A percentile compares a stretch with the other conserved stretches of the same genome.
Conservation (phyloP, 2,888 invertebrate species). For the Lottia scabra region DNA sequence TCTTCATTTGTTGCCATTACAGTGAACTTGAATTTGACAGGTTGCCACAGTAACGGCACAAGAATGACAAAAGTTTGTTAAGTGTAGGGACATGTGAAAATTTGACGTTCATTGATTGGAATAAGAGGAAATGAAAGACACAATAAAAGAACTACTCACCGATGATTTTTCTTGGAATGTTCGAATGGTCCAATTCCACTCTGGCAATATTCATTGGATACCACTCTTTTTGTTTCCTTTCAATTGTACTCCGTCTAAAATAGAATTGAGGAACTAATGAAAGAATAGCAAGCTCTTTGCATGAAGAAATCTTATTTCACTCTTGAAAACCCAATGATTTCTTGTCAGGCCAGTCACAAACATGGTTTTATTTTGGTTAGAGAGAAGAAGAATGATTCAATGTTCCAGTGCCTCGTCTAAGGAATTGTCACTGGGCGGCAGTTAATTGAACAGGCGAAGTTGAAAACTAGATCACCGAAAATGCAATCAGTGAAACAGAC, state of each 20-base stretch:
- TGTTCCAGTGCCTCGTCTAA: no score
- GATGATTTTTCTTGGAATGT: slow-evolving; percentile 12
- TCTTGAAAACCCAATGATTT: slow-evolving; percentile 6
- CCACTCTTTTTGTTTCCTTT: slow-evolving; percentile 28
- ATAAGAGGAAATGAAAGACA: slow-evolving; percentile 37
- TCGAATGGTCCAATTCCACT: slow-evolving; percentile 19
- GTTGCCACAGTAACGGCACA: slow-evolving; percentile 37
- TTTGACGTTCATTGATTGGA: slow-evolving; percentile 33
- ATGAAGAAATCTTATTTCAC: slow-evolving; percentile 14
- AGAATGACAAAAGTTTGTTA: slow-evolving; percentile 30
- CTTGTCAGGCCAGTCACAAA: not conserved
- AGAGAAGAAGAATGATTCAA: not conserved
- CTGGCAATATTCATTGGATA: slow-evolving; percentile 17
- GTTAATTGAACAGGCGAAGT: no score
- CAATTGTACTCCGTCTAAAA: slow-evolving; percentile 32
- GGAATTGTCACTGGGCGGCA: no score
- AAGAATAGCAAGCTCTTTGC: slow-evolving; percentile 19
- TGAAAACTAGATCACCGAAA: no score
- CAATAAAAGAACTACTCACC: slow-evolving; percentile 33
- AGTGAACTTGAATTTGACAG: slow-evolving; percentile 25
- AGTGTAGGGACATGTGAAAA: slow-evolving; percentile 34
- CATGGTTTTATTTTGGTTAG: slow-evolving; percentile 4
- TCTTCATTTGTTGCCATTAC: slow-evolving; percentile 33
- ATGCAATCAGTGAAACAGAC: no score
- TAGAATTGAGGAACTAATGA: slow-evolving; percentile 31